Evolutionary conservation across 2,888 invertebrate species (phyloP).

Genomic region (Punctoribates punctum): DNA sequence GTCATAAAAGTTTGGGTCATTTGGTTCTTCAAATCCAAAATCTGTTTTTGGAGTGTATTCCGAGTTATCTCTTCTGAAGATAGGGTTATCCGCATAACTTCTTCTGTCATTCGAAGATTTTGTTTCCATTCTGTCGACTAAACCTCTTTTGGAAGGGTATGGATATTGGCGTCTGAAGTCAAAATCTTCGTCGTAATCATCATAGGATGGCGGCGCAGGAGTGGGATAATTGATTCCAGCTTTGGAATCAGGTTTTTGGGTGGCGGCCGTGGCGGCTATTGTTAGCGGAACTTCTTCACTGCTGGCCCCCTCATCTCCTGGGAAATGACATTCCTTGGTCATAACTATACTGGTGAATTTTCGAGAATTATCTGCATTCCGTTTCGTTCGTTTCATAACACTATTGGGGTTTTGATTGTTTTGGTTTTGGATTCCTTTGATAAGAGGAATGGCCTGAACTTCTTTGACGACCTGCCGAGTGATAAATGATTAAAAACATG

Average conservation of each 20-base stretch:
- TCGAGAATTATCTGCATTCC: neutral
- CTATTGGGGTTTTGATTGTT: neutral
- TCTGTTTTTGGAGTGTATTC: neutral
- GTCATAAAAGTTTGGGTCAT: neutral
- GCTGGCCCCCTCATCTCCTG: conserved; percentile 41
- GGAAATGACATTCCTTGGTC: conserved; percentile 47
- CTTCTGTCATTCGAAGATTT: neutral
- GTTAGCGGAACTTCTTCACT: conserved; percentile 5
- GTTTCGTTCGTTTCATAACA: neutral
- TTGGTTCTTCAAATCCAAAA: neutral
- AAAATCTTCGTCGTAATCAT: conserved; percentile 22
- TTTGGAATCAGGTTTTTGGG: neutral
- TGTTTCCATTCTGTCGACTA: neutral
- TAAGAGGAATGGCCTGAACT: conserved; percentile 34
- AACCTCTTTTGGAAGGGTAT: neutral
- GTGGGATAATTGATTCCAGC: neutral
- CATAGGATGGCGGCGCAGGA: neutral
- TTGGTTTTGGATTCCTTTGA: neutral
- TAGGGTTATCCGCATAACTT: conserved; percentile 14
- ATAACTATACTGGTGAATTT: conserved; percentile 45
- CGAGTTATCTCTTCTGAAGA: neutral
- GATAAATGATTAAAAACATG: neutral
- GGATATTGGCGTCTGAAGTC: neutral
- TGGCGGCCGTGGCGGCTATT: neutral
- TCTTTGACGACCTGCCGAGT: conserved; percentile 43